phyloP scores from a whole-genome alignment of 2,113 vertebrate genomes.

The Pachypanchax playfairii region DNA sequence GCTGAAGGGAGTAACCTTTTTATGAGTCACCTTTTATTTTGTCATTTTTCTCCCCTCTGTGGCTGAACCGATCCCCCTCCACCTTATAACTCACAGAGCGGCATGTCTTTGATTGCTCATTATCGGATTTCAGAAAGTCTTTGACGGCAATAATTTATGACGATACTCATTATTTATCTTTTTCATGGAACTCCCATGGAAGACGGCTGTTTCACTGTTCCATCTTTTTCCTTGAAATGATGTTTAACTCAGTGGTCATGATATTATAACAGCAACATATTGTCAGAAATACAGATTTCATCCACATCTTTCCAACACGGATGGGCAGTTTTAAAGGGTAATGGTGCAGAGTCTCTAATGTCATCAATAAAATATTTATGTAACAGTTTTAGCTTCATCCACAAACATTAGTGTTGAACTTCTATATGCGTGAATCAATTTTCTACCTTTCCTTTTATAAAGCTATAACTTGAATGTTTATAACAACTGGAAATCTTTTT shows the following conservation, averaged over 20 bases:
- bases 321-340: neutral
- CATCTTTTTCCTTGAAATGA: neutral
- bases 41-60: neutral
- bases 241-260: neutral
- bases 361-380: neutral
- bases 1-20: slow-evolving; percentile 37
- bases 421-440: neutral
- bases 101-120: neutral
- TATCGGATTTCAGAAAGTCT: neutral
- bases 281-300: no score
- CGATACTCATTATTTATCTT: slow-evolving; percentile 2
- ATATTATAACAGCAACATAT: neutral
- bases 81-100: neutral
- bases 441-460: no score
- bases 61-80: slow-evolving; percentile 1
- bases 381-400: neutral
- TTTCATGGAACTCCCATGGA: slow-evolving; percentile 3
- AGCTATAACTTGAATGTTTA: no score
- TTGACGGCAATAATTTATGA: slow-evolving; percentile 18
- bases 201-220: slow-evolving; percentile 15
- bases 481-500: no score
- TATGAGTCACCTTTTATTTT: slow-evolving; percentile 34
- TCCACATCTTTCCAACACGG: neutral
- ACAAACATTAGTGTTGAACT: neutral
- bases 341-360: neutral